Conservation (phyloP, 2,113 vertebrate genomes). For the Caracal caracal region DNA sequence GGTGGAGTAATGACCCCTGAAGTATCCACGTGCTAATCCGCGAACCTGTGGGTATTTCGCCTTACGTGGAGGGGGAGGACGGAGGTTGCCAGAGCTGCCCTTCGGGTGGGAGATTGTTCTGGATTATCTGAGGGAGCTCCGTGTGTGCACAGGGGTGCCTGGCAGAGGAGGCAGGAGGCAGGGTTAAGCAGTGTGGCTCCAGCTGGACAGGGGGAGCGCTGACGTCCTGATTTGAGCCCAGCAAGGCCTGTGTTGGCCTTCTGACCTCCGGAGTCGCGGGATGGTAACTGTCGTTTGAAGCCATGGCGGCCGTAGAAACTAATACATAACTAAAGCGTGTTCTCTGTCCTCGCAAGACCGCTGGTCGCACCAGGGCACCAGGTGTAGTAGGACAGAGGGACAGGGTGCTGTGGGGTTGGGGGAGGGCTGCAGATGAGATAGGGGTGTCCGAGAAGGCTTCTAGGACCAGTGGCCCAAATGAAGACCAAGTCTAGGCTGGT, state of each 20-base stretch:
- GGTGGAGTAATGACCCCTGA: not conserved
- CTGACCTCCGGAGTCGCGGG: fast-evolving
- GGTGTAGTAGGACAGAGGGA: fast-evolving
- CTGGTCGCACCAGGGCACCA: fast-evolving
- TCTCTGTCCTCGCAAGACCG: not conserved
- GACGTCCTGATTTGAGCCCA: not conserved
- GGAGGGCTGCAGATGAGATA: not conserved
- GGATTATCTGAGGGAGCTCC: not conserved
- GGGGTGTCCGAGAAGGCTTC: not conserved
- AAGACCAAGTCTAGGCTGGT: not conserved
- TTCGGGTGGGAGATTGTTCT: not conserved
- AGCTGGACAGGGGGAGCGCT: fast-evolving
- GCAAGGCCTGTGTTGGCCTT: not conserved
- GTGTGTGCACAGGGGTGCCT: not conserved
- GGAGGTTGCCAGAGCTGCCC: not conserved
- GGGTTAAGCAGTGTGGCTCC: fast-evolving
- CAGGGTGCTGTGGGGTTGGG: fast-evolving
- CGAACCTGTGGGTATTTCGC: not conserved
- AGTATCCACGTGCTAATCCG: fast-evolving
- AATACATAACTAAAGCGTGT: fast-evolving
- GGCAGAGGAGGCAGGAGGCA: not conserved
- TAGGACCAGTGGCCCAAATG: not conserved
- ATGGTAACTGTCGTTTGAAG: not conserved
- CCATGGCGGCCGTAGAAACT: not conserved
- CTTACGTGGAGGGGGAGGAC: fast-evolving